phyloP scores from a whole-genome alignment of 2,797 vertebrate species.

The Lagodon rhomboides region DNA sequence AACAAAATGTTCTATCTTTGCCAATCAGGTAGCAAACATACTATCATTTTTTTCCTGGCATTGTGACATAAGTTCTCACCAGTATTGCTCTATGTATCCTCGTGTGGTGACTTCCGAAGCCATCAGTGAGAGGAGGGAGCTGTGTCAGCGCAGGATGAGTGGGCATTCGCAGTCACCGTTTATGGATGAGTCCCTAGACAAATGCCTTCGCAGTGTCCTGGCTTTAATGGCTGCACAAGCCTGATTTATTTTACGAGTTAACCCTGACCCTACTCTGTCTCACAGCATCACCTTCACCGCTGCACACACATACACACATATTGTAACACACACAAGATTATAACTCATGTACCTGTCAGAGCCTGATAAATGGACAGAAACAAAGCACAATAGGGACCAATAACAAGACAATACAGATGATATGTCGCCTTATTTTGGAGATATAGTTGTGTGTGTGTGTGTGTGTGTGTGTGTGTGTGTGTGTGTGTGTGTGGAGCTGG shows the following conservation, averaged over 20 bases:
- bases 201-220: conserved; percentile 31
- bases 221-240: conserved; percentile 51
- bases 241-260: conserved; percentile 65
- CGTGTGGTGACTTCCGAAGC: conserved; percentile 12
- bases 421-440: conserved; percentile 24
- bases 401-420: conserved; percentile 48
- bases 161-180: conserved; percentile 33
- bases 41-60: conserved; percentile 14
- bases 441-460: not conserved
- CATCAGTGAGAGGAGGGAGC: conserved; percentile 31
- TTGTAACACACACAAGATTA: conserved; percentile 19
- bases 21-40: conserved; percentile 12
- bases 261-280: conserved; percentile 57
- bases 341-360: conserved; percentile 13
- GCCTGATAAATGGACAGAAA: conserved; percentile 66
- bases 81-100: conserved; percentile 16
- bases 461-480: conserved; percentile 28
- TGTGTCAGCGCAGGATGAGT: conserved; percentile 35
- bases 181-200: conserved; percentile 56
- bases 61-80: conserved; percentile 21
- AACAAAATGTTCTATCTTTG: not conserved
- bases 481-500: not conserved
- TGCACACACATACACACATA: conserved; percentile 1
- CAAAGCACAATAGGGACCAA: conserved; percentile 40
- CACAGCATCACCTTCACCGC: conserved; percentile 29